Evolutionary conservation across 2,113 vertebrate species (phyloP), one percentile per base, ranked within the genome.

Genomic region (Anhinga anhinga): DNA sequence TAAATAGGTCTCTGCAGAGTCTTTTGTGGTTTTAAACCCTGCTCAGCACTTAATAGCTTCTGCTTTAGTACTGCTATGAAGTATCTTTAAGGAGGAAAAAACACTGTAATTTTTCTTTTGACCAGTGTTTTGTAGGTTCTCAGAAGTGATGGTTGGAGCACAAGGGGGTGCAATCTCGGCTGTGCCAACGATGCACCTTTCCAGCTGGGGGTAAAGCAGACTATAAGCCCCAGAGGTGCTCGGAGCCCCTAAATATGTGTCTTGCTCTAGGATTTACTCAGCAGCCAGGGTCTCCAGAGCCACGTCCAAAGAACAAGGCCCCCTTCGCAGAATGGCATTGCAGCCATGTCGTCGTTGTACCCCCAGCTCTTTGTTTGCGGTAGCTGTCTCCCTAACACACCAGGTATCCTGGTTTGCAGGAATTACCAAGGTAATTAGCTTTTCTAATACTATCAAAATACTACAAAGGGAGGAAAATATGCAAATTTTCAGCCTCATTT

Each of bases 11-110:
- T 94, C 85, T 86, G 82, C 72, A 89, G 90, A 13, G 42, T 15
- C 77, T 85, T 88, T 30, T 58, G 76, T 91, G 90, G 34, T 63
- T 92, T 86, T 49, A 65, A 95, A 61, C 55, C 72, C 88, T 70
- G 56, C 77, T 91, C 95, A 76, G 62, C 78, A 34, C 80, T 94
- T 80, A 93, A 65, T 11, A 87, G 63, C 85, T 90, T 61, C 85
- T 94, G 66, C 82, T 92, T 94, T 69, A 84, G 38, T 36, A n/a
- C 44, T 74, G 72, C 66, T 25, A 34, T 72, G 84, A 66, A 76
- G 61, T 21, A 17, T 20, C 47, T 86, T 74, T 32, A 70, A 81
- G 50, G 73, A 44, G 52, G 25, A n/a, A 55, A 45, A 26, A n/a
- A 0, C 15, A 15, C 53, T 47, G 52, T 47, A 15, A 45, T 79